Evolutionary conservation across 2,113 vertebrate genomes (phyloP), one percentile per base, ranked within the genome.

Genomic region (Tauraco erythrolophus): DNA sequence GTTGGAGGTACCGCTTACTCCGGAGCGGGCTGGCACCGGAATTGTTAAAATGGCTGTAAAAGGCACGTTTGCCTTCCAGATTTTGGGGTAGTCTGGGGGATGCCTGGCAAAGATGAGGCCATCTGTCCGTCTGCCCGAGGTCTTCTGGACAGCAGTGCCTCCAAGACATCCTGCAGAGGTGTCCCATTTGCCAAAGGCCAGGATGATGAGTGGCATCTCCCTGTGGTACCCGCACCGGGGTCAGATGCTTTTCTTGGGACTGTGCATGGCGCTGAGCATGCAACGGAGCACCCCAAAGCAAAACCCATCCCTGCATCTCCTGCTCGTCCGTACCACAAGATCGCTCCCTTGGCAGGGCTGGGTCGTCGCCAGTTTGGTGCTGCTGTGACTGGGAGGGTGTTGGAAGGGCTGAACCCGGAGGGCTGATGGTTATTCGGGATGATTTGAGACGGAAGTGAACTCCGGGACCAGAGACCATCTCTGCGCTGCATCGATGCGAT

Each of bases 61-160:
- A 35, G 7, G 8, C 56, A 23, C 7, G 0, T 13, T 35, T 14
- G 2, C 41, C 5, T 51, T 28, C 15, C 24, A 18, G 19, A 30
- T 78, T 85, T 43, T 24, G 45, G 61, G 66, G 25, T 33, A 1
- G 4, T 39, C 16, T 22, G 19, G 25, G 53, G 31, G 25, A 19
- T 45, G 31, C 19, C 70, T 4, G 22, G 15, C 18, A 25, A 15
- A 24, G n/a, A 41, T 10, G 9, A 9, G 53, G 7, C 1, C 2
- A 1, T 28, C 22, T 28, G 18, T 70, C 62, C 11, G 0, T 6
- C 58, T 33, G 31, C 43, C 43, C 0, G 0, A 28, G 28, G 28
- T 56, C 27, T 15, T 18, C 1, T 0, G 4, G 58, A 5, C 51
- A 41, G 37, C 2, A 0, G 48, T 43, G 69, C 30, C 43, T 48